Percentiles rank a stretch among this genome's conserved stretches.
Conservation (phyloP, 1,140 invertebrate species). For the Cydia pomonella region DNA sequence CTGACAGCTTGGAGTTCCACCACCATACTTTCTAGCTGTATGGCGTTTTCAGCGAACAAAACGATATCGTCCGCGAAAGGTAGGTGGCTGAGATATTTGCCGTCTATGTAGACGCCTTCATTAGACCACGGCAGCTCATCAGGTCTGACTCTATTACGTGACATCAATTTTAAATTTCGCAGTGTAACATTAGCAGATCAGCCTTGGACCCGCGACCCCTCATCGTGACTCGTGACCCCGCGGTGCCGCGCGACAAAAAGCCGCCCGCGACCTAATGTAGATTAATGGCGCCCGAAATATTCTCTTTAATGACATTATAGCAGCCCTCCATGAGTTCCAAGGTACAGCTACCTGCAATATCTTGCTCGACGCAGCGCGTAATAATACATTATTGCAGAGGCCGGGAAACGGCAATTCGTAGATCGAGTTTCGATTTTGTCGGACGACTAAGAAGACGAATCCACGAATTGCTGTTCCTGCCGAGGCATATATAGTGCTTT, state of each 20-base stretch:
- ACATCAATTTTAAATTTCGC: too few species aligned
- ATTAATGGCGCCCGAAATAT: constrained; percentile 23
- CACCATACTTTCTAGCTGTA: background rate
- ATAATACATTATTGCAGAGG: too few species aligned
- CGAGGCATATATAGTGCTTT: too few species aligned
- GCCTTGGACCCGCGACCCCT: too few species aligned
- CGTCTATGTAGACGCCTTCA: background rate
- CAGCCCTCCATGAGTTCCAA: background rate
- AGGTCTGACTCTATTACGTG: too few species aligned
- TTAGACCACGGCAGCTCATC: background rate
- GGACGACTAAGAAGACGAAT: too few species aligned
- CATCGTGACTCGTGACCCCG: background rate
- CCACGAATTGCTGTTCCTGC: too few species aligned
- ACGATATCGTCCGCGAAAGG: background rate
- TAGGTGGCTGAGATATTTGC: background rate
- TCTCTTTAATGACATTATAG: constrained; percentile 27
- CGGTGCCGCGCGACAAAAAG: constrained; percentile 11
- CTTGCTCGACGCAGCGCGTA: too few species aligned
- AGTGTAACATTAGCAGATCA: too few species aligned
- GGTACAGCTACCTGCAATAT: too few species aligned
- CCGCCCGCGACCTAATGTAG: constrained; percentile 15
- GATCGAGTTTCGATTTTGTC: too few species aligned
- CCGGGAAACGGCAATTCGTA: too few species aligned
- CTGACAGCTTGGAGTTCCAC: background rate
- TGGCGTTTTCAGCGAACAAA: background rate